Evolutionary conservation across 2,797 vertebrate species (phyloP).

Genomic region (Sebastes diploproa): DNA sequence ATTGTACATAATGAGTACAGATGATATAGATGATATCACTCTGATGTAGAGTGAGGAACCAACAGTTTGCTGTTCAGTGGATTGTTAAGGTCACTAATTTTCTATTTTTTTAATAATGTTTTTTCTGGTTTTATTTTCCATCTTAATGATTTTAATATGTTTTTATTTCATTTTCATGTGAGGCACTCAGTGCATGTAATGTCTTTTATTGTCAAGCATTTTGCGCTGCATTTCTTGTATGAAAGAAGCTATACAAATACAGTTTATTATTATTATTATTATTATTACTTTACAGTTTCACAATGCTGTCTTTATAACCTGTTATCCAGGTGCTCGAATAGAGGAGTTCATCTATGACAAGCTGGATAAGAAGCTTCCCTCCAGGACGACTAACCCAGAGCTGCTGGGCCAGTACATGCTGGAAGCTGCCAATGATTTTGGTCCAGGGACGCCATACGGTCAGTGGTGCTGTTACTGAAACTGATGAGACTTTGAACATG

Average conservation of each 20-base stretch:
- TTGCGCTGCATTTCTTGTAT: too few relatives aligned
- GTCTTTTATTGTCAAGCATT: too few relatives aligned
- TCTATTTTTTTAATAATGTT: too few relatives aligned
- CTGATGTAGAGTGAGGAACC: not conserved
- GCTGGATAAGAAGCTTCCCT: slow-evolving; percentile 93
- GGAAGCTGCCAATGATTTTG: slow-evolving; percentile 93
- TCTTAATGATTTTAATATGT: too few relatives aligned
- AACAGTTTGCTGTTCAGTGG: not conserved
- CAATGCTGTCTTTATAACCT: not conserved
- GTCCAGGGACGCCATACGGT: slow-evolving; percentile 91
- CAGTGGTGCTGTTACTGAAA: slow-evolving; percentile 58
- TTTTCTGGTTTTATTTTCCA: too few relatives aligned
- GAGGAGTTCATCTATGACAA: slow-evolving; percentile 98
- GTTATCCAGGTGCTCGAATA: slow-evolving; percentile 87
- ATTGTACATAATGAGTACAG: not conserved
- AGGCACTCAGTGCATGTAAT: too few relatives aligned
- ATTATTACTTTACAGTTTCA: not conserved
- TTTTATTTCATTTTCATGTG: too few relatives aligned
- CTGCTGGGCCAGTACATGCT: slow-evolving; percentile 96
- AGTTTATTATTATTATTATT: too few relatives aligned
- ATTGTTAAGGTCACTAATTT: too few relatives aligned
- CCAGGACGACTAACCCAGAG: slow-evolving; percentile 90
- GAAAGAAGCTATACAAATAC: too few relatives aligned
- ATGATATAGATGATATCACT: not conserved
- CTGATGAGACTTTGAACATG: not conserved